Evolutionary conservation across 2,113 vertebrate species (phyloP), one percentile per base, ranked within the genome.

Genomic region (Sinocyclocheilus rhinocerous): DNA sequence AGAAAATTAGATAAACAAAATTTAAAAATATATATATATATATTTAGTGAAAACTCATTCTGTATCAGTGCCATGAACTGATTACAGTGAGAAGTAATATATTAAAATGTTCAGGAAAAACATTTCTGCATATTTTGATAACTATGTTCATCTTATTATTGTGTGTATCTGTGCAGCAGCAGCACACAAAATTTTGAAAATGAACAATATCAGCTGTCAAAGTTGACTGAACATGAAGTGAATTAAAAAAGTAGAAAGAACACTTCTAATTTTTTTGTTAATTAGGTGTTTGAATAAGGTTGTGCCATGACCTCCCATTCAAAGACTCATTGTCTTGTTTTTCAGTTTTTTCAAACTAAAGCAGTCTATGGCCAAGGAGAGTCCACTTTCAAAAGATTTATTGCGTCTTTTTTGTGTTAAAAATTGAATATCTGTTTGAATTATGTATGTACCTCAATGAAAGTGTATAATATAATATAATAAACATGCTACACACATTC

Each of bases 191-290:
- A n/a, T 20, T 24, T 16, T 24, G 1, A 75, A 83, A 82, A 42
- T 42, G 42, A 42, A 42, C 7, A 42, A 9, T 42, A 42, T 42
- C 42, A 42, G 29, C 39, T 76, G 22, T 52, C 61, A 77, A 48
- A 57, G 77, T 69, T 45, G 42, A 52, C 13, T 82, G n/a, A 87
- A 85, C 48, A 78, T 26, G 45, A 87, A 33, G 76, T 87, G 86
- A 15, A 83, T 84, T 81, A 85, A 93, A 48, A 90, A 90, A 69
- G 6, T 76, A 73, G 50, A 93, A 94, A 94, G 92, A 92, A 92
- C 83, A 92, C 93, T 93, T 93, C 90, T 87, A 85, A 9, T 69
- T 84, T 82, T 70, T 70, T 70, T 78, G 36, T 61, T 55, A 84
- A 63, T 85, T 67, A 7, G 61, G 16, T 0, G 81, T 72, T 55